Conservation (phyloP, 2,113 vertebrate genomes). For the Nesoenas mayeri region DNA sequence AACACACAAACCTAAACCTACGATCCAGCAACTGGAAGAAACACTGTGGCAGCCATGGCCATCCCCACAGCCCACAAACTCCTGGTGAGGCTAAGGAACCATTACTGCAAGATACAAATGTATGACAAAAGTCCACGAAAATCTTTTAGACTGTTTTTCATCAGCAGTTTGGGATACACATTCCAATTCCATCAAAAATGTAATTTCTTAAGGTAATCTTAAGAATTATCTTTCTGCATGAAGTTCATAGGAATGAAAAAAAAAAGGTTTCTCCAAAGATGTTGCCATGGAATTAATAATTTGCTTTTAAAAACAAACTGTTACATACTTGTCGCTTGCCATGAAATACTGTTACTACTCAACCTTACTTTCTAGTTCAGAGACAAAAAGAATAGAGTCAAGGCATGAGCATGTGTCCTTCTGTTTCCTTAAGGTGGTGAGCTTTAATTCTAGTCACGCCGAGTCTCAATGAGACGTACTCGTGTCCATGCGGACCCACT, state of each 20-base stretch:
- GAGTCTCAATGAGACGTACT: conserved; percentile 59
- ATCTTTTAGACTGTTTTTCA: conserved; percentile 31
- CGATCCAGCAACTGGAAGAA: conserved; percentile 86
- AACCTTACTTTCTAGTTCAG: conserved; percentile 54
- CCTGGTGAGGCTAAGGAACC: conserved; percentile 89
- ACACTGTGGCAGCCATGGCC: conserved; percentile 81
- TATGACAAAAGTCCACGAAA: conserved; percentile 74
- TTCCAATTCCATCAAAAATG: conserved; percentile 62
- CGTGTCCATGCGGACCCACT: conserved; percentile 45
- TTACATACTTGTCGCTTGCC: conserved; percentile 73
- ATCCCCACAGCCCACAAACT: conserved; percentile 83
- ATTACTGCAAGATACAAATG: conserved; percentile 86
- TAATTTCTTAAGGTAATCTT: conserved; percentile 66
- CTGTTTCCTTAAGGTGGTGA: conserved; percentile 76
- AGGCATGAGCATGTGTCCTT: conserved; percentile 68
- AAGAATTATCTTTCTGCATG: conserved; percentile 74
- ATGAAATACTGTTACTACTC: conserved; percentile 70
- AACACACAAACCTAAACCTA: conserved; percentile 80
- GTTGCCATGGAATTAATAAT: conserved; percentile 57
- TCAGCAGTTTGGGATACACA: conserved; percentile 69
- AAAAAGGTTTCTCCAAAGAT: conserved; percentile 76
- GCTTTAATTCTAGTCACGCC: conserved; percentile 70
- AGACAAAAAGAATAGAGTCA: conserved; percentile 12
- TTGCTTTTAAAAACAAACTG: conserved; percentile 60
- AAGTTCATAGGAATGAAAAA: conserved; percentile 68